Conservation (phyloP, 2,797 vertebrate species). For the Aselliscus stoliczkanus region DNA sequence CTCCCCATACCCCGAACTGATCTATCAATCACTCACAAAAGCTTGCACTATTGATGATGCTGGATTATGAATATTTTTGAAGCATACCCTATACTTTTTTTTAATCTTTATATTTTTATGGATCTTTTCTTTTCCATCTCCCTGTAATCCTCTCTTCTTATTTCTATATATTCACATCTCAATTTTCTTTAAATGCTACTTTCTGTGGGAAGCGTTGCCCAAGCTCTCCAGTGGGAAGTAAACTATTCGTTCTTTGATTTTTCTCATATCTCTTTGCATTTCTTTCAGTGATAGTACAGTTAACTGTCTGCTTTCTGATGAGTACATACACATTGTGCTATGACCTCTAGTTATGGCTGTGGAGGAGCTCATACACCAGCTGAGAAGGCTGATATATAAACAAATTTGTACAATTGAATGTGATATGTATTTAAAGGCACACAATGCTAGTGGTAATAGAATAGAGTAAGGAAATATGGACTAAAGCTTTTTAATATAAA, state of each 20-base stretch:
- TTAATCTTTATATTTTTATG: background rate
- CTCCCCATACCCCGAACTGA: background rate
- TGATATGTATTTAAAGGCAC: background rate
- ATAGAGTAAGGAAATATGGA: background rate
- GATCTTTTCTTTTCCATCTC: background rate
- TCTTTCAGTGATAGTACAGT: background rate
- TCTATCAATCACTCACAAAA: background rate
- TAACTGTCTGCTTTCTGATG: background rate
- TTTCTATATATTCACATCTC: background rate
- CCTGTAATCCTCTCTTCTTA: background rate
- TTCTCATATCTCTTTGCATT: background rate
- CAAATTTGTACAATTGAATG: background rate
- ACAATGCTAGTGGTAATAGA: background rate
- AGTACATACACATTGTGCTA: background rate
- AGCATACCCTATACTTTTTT: background rate
- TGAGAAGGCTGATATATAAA: background rate
- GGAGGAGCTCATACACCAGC: background rate
- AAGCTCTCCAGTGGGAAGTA: background rate
- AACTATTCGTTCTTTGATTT: background rate
- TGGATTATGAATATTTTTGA: background rate
- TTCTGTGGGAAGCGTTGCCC: background rate
- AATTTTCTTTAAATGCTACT: background rate
- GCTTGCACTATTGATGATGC: background rate
- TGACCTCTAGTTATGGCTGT: background rate
- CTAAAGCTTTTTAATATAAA: background rate